phyloP scores from a whole-genome alignment of 2,888 invertebrate genomes.

The Heliconius ismenius region DNA sequence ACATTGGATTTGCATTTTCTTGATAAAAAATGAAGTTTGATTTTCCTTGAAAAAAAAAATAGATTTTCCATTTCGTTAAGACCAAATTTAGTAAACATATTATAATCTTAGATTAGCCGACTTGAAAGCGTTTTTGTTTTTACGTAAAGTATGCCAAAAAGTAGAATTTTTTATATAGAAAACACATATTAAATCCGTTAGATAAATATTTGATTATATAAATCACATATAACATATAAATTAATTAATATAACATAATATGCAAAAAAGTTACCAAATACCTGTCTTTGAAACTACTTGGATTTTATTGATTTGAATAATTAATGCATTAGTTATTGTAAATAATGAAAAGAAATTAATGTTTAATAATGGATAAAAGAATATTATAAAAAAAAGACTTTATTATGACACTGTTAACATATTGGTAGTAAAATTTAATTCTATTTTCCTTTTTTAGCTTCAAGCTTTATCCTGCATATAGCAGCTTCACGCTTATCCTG shows the following conservation, averaged over 20 bases:
- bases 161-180: neutral
- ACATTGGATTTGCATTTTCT: too few species aligned
- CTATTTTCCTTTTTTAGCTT: neutral
- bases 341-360: neutral
- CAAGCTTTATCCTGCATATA: neutral
- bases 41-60: too few species aligned
- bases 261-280: neutral
- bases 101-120: neutral
- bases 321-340: neutral
- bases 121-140: neutral
- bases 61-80: too few species aligned
- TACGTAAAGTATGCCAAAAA: neutral
- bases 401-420: neutral
- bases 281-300: neutral
- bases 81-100: too few species aligned
- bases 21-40: too few species aligned
- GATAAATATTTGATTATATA: conserved; percentile 16
- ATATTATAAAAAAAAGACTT: neutral
- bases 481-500: too few species aligned
- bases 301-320: neutral
- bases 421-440: neutral
- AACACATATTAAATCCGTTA: neutral
- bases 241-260: neutral
- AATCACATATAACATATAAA: neutral
- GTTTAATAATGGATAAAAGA: neutral